Base-by-base conservation (phyloP, 2,888 invertebrate genomes). In the Molorchus minor region DNA sequence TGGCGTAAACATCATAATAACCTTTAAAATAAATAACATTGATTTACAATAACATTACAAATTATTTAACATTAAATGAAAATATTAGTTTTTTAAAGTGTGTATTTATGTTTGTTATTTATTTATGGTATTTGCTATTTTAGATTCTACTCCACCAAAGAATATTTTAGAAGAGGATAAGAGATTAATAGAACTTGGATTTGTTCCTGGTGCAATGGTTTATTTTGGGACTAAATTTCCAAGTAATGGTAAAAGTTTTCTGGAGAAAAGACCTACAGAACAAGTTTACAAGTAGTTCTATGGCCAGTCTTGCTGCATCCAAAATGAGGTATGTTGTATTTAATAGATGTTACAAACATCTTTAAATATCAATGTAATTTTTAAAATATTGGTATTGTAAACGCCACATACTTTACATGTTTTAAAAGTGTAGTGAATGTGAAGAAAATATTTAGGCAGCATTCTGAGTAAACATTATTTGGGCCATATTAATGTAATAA, bases 121-220 rank as follows among this genome's bases (percentile, higher is more conserved):
- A 8, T n/a, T 64, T 45, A 51, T 56, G 12, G 44, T 4, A 38
- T 29, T 49, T n/a, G n/a, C 46, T 61, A 67, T 82, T 81, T 64
- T 79, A 94, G 94, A 92, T 82, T 89, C 90, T 30, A 88, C 93
- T 12, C 95, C 96, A n/a, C 89, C 94, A 7, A 93, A 91, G 78
- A 84, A 84, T 66, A 82, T 88, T 61, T 80, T 96, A 38, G 82
- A 86, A 38, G 80, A 84, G 4, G 81, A 84, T 53, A 83, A 83
- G 67, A 86, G 87, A n/a, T 81, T 94, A 49, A 75, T 90, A 7
- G 90, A 93, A 75, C 84, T 88, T 7, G 86, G 88, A 71, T 90
- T 90, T 75, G 91, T 94, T 3, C 94, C 94, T 21, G 88, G 89
- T 67, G 91, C 91, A 13, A 84, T 90, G 54, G 78, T 94, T 76